Conservation (phyloP, 2,888 invertebrate species). For the Conus canariensis region DNA sequence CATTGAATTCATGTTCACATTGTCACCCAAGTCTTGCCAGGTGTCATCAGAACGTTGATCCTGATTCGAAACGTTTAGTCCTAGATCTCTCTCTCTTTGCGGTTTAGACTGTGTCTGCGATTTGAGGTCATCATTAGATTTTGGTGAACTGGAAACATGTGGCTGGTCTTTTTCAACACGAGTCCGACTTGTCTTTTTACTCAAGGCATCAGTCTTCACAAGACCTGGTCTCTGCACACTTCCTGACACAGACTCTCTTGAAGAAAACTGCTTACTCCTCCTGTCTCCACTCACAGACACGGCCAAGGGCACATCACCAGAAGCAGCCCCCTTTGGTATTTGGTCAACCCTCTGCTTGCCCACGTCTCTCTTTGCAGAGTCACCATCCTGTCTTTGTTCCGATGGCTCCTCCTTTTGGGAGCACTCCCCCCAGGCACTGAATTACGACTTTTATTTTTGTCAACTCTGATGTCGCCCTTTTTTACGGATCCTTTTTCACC, state of each 20-base stretch:
- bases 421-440: background rate
- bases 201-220: background rate
- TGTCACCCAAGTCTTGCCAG: background rate
- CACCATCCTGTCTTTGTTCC: background rate
- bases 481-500: background rate
- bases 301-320: background rate
- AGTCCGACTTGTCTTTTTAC: background rate
- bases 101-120: too few relatives aligned
- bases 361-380: background rate
- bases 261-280: background rate
- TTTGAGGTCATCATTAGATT: background rate
- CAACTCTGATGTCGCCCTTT: background rate
- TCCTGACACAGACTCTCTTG: background rate
- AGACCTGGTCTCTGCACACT: background rate
- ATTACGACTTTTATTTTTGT: background rate
- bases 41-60: background rate
- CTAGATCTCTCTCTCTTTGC: background rate
- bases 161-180: background rate
- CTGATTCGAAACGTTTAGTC: background rate
- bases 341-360: background rate
- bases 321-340: background rate
- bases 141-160: background rate
- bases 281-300: background rate
- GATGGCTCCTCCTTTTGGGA: background rate
- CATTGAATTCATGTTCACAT: background rate